Conservation (phyloP, 1,140 invertebrate species). For the Hormaphis cornu region DNA sequence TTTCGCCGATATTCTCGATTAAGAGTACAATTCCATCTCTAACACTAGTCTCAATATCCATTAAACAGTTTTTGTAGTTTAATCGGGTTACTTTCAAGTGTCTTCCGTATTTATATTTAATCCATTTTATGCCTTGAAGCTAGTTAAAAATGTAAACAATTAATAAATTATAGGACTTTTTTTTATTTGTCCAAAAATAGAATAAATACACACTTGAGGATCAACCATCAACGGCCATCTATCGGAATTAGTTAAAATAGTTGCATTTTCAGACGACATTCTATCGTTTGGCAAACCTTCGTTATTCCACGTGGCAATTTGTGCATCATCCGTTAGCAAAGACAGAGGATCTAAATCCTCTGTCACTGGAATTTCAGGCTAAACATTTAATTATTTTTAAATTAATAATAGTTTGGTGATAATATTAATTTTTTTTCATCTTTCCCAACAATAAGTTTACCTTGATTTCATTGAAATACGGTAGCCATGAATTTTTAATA, state of each 20-base stretch:
- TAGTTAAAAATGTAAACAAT: constrained; percentile 36
- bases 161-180: not conserved
- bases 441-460: constrained; percentile 37
- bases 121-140: constrained; percentile 86
- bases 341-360: constrained; percentile 67
- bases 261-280: constrained; percentile 92
- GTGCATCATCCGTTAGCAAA: constrained; percentile 81
- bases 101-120: constrained; percentile 70
- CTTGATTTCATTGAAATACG: constrained; percentile 53
- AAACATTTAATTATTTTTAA: constrained; percentile 36
- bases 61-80: constrained; percentile 72
- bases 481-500: constrained; percentile 70
- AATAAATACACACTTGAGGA: constrained; percentile 53
- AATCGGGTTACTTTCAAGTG: constrained; percentile 64
- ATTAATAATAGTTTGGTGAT: too few species aligned
- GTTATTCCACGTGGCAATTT: constrained; percentile 88
- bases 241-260: constrained; percentile 77
- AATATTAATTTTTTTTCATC: too few species aligned
- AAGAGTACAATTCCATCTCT: constrained; percentile 61
- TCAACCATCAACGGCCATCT: constrained; percentile 93
- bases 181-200: not conserved
- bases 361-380: constrained; percentile 68
- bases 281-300: constrained; percentile 82
- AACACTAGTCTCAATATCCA: constrained; percentile 71
- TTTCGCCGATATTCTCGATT: constrained; percentile 84